Conservation (phyloP, 2,888 invertebrate genomes). For the Drosophila borborema region DNA sequence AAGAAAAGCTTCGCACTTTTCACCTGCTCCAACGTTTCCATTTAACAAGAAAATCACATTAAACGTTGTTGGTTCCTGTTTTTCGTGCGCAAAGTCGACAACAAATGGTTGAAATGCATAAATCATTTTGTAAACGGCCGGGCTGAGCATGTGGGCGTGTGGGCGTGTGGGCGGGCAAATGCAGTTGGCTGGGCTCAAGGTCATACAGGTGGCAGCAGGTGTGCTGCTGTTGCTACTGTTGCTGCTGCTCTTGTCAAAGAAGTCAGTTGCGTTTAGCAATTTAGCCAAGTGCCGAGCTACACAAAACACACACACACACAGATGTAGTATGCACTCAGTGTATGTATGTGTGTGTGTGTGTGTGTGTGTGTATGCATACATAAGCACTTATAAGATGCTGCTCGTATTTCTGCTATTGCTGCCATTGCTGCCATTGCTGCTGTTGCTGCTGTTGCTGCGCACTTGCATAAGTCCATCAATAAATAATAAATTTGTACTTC, state of each 20-base stretch:
- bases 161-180: background rate
- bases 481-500: conserved; percentile 70
- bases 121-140: conserved; percentile 34
- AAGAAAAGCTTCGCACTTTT: conserved; percentile 18
- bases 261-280: conserved; percentile 37
- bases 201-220: conserved; percentile 20
- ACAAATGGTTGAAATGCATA: conserved; percentile 45
- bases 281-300: conserved; percentile 26
- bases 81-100: conserved; percentile 33
- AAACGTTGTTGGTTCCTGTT: conserved; percentile 14
- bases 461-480: conserved; percentile 69
- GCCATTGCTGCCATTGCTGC: conserved; percentile 22
- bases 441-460: conserved; percentile 29
- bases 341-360: background rate
- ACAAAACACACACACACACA: background rate
- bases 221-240: conserved; percentile 6
- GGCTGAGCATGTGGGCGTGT: background rate
- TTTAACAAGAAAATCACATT: conserved; percentile 55
- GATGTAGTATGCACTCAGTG: background rate
- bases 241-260: conserved; percentile 22
- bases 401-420: conserved; percentile 10
- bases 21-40: conserved; percentile 27
- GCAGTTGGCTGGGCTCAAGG: conserved; percentile 12
- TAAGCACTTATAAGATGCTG: conserved; percentile 12
- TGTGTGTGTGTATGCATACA: background rate